Evolutionary conservation across 2,113 vertebrate genomes (phyloP), one percentile per base, ranked within the genome.

Genomic region (Tricholaema leucomelas): DNA sequence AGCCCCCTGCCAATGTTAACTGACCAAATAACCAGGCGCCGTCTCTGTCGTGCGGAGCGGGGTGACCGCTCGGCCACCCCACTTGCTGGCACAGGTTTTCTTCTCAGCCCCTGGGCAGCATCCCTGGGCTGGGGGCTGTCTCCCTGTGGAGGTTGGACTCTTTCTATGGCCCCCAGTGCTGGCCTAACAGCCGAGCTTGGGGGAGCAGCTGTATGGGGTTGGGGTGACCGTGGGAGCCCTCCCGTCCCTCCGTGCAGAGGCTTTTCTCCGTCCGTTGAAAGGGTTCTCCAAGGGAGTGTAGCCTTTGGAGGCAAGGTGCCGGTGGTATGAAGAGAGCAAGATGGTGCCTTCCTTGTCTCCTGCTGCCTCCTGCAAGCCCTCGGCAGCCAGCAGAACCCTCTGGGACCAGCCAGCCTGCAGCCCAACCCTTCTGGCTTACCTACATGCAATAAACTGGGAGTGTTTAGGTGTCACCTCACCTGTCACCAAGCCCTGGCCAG

Each of bases 361-460:
- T 93, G 69, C 83, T 0, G 10, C 85, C 73, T 87, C 90, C 85
- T 91, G 63, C 1, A 8, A 91, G 74, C 87, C 91, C 84, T 88
- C 76, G 36, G 77, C 94, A 63, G 44, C 48, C 48, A 50, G 48
- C 48, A 25, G 48, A 50, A 24, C 80, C 82, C 91, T 71, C 56
- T 8, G 24, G 86, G 70, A 75, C 63, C 61, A 0, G 0, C 70
- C 88, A 90, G 73, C 77, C 80, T 90, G 75, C 56, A 15, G 1
- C 44, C 92, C 40, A 5, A 31, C n/a, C 89, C 81, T 70, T 71
- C 58, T 48, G 46, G 75, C 95, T 44, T 64, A 6, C 71, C 72
- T 87, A 82, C 91, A 91, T 89, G 96, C 96, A 96, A 96, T 96
- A 95, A 95, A 85, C 85, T 82, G 91, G 93, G 95, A 95, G 92